These are phyloP conservation scores for Porites divaricata DNA, from an alignment of 92 coral and sea anemone species.

Conservation along the genomic window DNA sequence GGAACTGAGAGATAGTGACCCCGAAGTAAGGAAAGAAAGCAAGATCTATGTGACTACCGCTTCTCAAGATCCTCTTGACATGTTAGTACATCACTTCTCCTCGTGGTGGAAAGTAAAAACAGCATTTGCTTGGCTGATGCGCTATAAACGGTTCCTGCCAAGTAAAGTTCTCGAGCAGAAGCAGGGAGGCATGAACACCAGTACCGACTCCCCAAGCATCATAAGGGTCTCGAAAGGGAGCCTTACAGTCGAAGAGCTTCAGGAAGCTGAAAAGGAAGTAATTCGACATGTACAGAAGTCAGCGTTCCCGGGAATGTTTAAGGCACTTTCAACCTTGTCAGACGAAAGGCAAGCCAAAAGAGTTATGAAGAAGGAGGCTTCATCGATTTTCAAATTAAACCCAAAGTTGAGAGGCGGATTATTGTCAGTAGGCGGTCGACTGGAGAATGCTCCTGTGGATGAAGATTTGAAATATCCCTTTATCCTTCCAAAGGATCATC, in stretches of 20 bases:
- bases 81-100: slow-evolving; percentile 19
- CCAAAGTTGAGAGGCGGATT: slow-evolving; percentile 8
- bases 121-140: slow-evolving; percentile 33
- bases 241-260: slow-evolving; percentile 1
- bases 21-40: slow-evolving; percentile 32
- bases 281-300: slow-evolving; percentile 15
- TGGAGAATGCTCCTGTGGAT: slow-evolving; percentile 18
- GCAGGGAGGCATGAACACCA: no score
- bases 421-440: slow-evolving; percentile 14
- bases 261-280: slow-evolving; percentile 24
- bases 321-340: slow-evolving; percentile 12
- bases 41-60: background rate
- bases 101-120: slow-evolving; percentile 39
- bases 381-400: slow-evolving; percentile 16
- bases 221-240: no score
- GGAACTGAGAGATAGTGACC: slow-evolving; percentile 4
- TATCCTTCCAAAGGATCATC: slow-evolving; percentile 21
- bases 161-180: slow-evolving; percentile 4
- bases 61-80: background rate
- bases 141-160: slow-evolving; percentile 4
- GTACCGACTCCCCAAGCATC: no score
- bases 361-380: background rate
- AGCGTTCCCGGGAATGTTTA: slow-evolving; percentile 2
- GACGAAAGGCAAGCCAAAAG: slow-evolving; percentile 3
- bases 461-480: slow-evolving; percentile 26